Evolutionary conservation across 2,888 invertebrate genomes (phyloP).

Genomic region (Parnassius orleans): DNA sequence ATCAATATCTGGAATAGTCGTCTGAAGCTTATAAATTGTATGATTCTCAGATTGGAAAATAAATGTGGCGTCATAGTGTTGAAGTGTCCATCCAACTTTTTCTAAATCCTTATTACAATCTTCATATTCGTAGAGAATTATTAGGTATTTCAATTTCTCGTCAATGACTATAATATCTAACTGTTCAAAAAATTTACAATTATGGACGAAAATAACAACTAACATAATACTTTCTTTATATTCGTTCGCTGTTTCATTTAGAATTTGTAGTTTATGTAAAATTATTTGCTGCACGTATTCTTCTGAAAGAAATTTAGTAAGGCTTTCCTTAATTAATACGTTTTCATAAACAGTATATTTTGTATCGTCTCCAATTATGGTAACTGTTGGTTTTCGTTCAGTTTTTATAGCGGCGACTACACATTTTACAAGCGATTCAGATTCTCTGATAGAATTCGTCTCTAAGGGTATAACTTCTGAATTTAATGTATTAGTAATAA

Average conservation of each 20-base stretch:
- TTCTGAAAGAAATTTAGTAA: conserved; percentile 3
- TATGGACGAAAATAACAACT: conserved; percentile 36
- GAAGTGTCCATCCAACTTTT: conserved; percentile 34
- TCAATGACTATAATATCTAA: conserved; percentile 32
- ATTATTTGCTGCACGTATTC: conserved; percentile 8
- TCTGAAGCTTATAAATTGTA: conserved; percentile 35
- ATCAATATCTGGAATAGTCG: conserved; percentile 46
- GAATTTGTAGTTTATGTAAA: conserved; percentile 2
- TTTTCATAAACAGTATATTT: neutral
- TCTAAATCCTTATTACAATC: conserved; percentile 32
- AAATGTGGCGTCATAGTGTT: conserved; percentile 44
- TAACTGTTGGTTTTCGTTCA: conserved; percentile 11
- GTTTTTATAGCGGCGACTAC: conserved; percentile 1
- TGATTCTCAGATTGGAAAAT: conserved; percentile 34
- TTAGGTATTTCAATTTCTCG: conserved; percentile 40
- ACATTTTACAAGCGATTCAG: conserved; percentile 9
- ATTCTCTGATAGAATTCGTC: neutral
- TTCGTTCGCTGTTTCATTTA: neutral
- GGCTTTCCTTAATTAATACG: neutral
- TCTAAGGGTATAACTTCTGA: neutral
- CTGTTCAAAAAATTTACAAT: conserved; percentile 32
- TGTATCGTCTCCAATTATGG: neutral
- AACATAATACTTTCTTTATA: conserved; percentile 29
- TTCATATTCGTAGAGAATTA: conserved; percentile 37
- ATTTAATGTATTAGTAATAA: neutral